A percentile compares a stretch with the other conserved stretches of the same genome.
Evolutionary conservation across 2,113 vertebrate species (phyloP).

Genomic region (Miniopterus natalensis): DNA sequence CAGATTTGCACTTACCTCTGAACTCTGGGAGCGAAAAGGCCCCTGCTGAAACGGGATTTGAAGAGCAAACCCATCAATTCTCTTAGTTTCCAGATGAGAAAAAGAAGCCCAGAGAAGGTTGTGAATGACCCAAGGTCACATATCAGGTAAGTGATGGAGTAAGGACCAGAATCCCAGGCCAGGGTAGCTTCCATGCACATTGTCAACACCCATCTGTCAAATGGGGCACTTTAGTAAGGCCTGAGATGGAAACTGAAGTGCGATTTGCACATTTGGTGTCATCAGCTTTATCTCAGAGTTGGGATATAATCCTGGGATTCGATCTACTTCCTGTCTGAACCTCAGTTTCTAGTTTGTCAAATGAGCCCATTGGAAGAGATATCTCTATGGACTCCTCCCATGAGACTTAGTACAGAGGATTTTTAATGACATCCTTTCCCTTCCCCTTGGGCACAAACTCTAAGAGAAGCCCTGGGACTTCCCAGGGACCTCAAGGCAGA

Average conservation of each 20-base stretch:
- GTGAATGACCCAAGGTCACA: neutral
- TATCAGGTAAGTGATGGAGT: neutral
- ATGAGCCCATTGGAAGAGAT: neutral
- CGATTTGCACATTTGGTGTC: neutral
- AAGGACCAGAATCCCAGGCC: neutral
- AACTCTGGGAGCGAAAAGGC: neutral
- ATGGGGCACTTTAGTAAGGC: neutral
- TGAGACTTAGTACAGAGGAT: neutral
- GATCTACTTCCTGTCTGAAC: neutral
- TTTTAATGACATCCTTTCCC: neutral
- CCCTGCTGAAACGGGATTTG: neutral
- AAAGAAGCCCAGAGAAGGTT: neutral
- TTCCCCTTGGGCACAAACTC: neutral
- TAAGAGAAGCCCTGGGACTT: neutral
- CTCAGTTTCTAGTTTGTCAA: neutral
- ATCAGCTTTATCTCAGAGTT: neutral
- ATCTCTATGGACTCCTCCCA: neutral
- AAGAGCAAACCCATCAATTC: neutral
- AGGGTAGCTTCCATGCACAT: neutral
- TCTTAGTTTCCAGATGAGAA: neutral
- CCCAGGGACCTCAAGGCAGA: neutral
- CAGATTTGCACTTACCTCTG: neutral
- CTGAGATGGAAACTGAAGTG: neutral
- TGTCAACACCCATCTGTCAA: neutral
- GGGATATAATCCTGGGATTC: neutral